Evolutionary conservation across 1,140 invertebrate genomes (phyloP).

Genomic region (Hydropsyche tenuis): DNA sequence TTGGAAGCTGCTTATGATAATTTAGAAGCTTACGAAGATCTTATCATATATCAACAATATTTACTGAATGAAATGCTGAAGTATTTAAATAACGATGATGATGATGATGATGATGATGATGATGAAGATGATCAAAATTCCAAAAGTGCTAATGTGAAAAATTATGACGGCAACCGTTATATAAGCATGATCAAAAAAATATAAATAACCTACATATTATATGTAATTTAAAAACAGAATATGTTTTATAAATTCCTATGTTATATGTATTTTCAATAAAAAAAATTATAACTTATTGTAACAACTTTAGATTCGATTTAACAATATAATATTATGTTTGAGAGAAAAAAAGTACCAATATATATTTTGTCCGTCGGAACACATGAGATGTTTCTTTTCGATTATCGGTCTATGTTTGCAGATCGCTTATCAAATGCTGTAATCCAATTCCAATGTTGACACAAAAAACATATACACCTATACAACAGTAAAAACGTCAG

Average conservation of each 20-base stretch:
- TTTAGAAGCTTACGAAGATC: not conserved
- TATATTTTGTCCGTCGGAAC: not conserved
- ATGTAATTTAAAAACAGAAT: too few species aligned
- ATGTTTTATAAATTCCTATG: too few species aligned
- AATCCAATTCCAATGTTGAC: conserved; percentile 36
- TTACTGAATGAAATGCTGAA: not conserved
- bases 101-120: not conserved
- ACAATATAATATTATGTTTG: too few species aligned
- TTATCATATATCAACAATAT: conserved; percentile 18
- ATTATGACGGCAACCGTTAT: not conserved
- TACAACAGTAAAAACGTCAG: too few species aligned
- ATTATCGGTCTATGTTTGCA: conserved; percentile 43
- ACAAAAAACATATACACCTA: too few species aligned
- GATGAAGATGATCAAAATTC: not conserved
- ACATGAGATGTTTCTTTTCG: conserved; percentile 43
- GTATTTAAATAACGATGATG: not conserved
- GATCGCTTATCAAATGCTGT: conserved; percentile 34
- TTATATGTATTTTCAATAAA: too few species aligned
- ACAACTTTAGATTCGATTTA: too few species aligned
- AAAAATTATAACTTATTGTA: too few species aligned
- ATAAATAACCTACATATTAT: not conserved
- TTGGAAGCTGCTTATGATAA: not conserved
- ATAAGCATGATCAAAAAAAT: conserved; percentile 1
- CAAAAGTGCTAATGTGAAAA: not conserved
- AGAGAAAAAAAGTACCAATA: too few species aligned